Conservation (phyloP, 2,797 vertebrate genomes). For the Sardinella longiceps region DNA sequence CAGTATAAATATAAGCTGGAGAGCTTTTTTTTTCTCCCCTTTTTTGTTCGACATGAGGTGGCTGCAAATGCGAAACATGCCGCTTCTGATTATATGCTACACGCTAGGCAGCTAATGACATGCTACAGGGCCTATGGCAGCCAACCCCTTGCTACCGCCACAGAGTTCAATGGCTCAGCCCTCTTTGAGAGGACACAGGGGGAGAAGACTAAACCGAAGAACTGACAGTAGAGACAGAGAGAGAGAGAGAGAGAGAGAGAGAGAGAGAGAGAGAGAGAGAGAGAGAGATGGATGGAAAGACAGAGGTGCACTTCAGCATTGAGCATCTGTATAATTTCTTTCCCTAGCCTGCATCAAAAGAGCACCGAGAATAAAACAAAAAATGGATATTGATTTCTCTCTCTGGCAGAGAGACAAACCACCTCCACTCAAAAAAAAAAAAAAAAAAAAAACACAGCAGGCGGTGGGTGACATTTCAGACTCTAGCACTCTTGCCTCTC, state of each 20-base stretch:
- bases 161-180: neutral
- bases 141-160: neutral
- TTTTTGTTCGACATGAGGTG: neutral
- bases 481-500: constrained; percentile 19
- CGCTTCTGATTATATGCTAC: constrained; percentile 20
- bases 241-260: neutral
- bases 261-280: neutral
- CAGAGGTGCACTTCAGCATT: neutral
- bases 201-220: neutral
- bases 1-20: neutral
- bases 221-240: constrained; percentile 12
- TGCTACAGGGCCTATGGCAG: constrained; percentile 18
- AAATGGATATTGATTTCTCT: constrained; percentile 34
- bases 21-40: neutral
- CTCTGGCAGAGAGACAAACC: constrained; percentile 25
- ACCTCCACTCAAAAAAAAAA: constrained; percentile 14
- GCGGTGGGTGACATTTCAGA: constrained; percentile 34
- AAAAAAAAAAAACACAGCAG: constrained; percentile 14
- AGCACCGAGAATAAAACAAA: constrained; percentile 15
- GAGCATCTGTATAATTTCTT: constrained; percentile 20
- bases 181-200: neutral
- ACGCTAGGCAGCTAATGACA: constrained; percentile 14
- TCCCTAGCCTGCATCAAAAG: constrained; percentile 4
- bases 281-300: neutral
- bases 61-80: constrained; percentile 16